These are phyloP conservation scores for Tragelaphus scriptus DNA, from an alignment of 2,113 vertebrate species.

Conservation along the genomic window DNA sequence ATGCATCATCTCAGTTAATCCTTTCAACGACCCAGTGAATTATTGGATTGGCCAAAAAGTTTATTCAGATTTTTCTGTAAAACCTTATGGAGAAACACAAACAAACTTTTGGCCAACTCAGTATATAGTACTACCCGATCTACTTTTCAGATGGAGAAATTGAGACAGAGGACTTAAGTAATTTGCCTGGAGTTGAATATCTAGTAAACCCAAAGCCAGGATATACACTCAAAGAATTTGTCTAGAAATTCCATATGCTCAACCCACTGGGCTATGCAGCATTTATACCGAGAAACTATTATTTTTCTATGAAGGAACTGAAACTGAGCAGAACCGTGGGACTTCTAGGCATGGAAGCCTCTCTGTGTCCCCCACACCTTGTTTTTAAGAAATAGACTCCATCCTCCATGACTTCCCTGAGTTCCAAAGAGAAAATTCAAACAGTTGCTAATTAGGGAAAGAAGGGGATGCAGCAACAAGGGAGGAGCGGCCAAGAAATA, in stretches of 20 bases:
- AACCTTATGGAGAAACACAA: not conserved
- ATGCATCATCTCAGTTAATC: not conserved
- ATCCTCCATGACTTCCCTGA: not conserved
- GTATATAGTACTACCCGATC: not conserved
- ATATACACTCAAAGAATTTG: not conserved
- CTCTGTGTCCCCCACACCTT: not conserved
- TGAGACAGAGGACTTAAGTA: not conserved
- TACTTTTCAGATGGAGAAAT: not conserved
- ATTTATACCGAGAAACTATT: not conserved
- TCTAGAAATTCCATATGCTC: not conserved
- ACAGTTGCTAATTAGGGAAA: not conserved
- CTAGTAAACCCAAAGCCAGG: not conserved
- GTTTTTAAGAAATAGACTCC: not conserved
- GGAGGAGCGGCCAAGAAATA: not conserved
- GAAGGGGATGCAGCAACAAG: not conserved
- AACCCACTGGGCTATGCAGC: not conserved
- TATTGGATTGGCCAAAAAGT: not conserved
- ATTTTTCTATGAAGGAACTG: not conserved
- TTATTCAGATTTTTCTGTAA: not conserved
- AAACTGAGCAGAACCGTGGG: not conserved
- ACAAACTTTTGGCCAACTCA: not conserved
- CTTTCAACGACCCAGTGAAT: not conserved
- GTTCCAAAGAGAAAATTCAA: not conserved
- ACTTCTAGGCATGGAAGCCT: not conserved
- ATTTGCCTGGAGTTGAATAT: not conserved